Evolutionary conservation across 2,888 invertebrate genomes (phyloP), one percentile per base, ranked within the genome.

Genomic region (Monoplex corrugatus): DNA sequence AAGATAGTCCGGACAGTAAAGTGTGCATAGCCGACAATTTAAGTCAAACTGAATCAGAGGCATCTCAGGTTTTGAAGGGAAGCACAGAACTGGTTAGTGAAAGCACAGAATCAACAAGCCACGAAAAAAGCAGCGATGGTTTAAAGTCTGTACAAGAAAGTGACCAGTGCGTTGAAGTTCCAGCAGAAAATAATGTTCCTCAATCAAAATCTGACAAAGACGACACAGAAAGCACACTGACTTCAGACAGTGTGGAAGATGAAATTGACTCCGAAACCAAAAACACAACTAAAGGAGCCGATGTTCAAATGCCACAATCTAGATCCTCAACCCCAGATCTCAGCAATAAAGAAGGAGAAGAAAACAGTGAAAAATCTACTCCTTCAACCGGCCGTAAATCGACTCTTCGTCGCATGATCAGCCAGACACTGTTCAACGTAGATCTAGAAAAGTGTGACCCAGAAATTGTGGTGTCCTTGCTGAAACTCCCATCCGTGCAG

Each of bases 361-460:
- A 28, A 82, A 44, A 28, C 32, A 35, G 13, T 1, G 80, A 35
- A 35, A 32, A 28, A 6, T 50, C n/a, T 86, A 89, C 86, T 50
- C 88, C 89, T 72, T 82, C 86, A 68, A 28, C 68, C 78, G 87
- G 87, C 45, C 57, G 90, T 28, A 90, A 88, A 63, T 89, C 90
- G 45, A 89, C 91, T n/a, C 91, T 93, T 35, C 90, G 92, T 13
- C 92, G 92, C 40, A 93, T 92, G 88, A 90, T 94, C 50, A 87
- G 92, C 50, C 91, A 92, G 57, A 93, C 91, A 2, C 68, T 94
- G 35, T 91, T 92, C 13, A 90, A 92, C 83, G 91, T 93, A 35
- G 94, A 95, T 85, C 91, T 95, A 43, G 93, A 93, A 32, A 90
- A 92, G 2, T 94, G 93, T 86, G 92, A 93, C 40, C 94, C 95